Percentiles rank a stretch among this genome's conserved stretches.
These are phyloP conservation scores for Sycophaga agraensis DNA, from an alignment of 1,140 invertebrate species.

Conservation along the genomic window DNA sequence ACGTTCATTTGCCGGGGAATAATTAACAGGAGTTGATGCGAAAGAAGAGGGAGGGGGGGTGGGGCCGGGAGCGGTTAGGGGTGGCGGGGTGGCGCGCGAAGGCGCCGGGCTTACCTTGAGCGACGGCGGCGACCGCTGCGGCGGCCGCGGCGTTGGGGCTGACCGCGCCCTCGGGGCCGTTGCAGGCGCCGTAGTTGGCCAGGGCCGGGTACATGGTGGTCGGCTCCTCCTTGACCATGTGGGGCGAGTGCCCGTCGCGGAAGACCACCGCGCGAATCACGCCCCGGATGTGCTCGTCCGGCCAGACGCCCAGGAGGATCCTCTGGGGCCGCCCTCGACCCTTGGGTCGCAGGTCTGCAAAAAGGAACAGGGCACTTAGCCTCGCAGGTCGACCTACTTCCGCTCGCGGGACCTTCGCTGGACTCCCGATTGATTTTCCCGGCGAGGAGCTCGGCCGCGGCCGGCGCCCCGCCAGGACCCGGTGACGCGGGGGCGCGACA, in stretches of 20 bases:
- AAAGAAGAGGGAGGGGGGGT: neutral
- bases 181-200: conserved; percentile 63
- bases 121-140: conserved; percentile 73
- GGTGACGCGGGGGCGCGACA: too few species aligned
- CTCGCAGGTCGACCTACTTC: too few species aligned
- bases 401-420: too few species aligned
- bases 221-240: conserved; percentile 75
- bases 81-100: too few species aligned
- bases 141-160: conserved; percentile 67
- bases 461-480: too few species aligned
- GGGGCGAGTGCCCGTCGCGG: conserved; percentile 70
- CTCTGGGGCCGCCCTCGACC: conserved; percentile 85
- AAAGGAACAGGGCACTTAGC: neutral
- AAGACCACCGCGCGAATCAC: conserved; percentile 90
- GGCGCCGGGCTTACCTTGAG: conserved; percentile 59
- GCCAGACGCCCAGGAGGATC: conserved; percentile 87
- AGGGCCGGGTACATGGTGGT: conserved; percentile 57
- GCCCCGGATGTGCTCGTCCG: conserved; percentile 86
- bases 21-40: neutral
- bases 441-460: too few species aligned
- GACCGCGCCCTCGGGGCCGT: conserved; percentile 64
- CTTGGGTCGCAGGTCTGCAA: conserved; percentile 81
- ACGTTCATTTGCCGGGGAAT: neutral
- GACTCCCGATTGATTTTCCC: too few species aligned
- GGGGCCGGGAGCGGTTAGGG: neutral